phyloP scores from a whole-genome alignment of 2,888 invertebrate genomes.

The Sussaba pulchella region DNA sequence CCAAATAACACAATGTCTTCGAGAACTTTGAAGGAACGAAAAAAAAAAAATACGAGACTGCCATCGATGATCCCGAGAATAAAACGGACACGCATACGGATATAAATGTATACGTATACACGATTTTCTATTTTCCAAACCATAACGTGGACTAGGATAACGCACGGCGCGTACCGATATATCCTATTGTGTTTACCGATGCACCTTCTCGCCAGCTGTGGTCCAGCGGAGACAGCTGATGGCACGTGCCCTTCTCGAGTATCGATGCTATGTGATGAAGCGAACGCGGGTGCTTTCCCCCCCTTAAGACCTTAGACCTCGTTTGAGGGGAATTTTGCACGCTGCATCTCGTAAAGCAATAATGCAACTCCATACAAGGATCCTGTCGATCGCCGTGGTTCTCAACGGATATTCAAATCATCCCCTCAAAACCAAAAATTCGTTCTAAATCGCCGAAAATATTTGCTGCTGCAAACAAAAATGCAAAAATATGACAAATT shows the following conservation, averaged over 20 bases:
- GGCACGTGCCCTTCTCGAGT: slow-evolving; percentile 82
- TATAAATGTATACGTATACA: too few relatives aligned
- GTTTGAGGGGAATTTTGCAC: slow-evolving; percentile 75
- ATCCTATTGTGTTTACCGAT: slow-evolving; percentile 63
- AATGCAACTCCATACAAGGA: slow-evolving; percentile 72
- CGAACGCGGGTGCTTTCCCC: slow-evolving; percentile 49
- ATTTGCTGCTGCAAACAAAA: too few relatives aligned
- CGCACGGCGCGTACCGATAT: slow-evolving; percentile 37
- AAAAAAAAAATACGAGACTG: slow-evolving; percentile 25
- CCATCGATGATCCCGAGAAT: slow-evolving; percentile 29
- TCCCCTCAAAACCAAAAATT: not conserved
- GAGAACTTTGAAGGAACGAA: slow-evolving; percentile 13
- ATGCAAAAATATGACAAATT: too few relatives aligned
- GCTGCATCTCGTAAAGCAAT: slow-evolving; percentile 72
- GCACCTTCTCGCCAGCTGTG: slow-evolving; percentile 79
- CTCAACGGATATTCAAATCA: slow-evolving; percentile 69
- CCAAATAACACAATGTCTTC: not conserved
- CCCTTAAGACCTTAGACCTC: not conserved
- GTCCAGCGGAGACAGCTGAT: slow-evolving; percentile 82
- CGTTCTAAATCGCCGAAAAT: too few relatives aligned
- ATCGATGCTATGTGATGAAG: slow-evolving; percentile 70
- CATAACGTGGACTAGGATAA: slow-evolving; percentile 29
- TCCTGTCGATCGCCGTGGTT: slow-evolving; percentile 73
- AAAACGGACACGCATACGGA: slow-evolving; percentile 34
- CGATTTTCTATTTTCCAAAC: not conserved